A percentile compares a stretch with the other conserved stretches of the same genome.
Evolutionary conservation across 2,113 vertebrate genomes (phyloP).

Genomic region (Pao palembangensis): DNA sequence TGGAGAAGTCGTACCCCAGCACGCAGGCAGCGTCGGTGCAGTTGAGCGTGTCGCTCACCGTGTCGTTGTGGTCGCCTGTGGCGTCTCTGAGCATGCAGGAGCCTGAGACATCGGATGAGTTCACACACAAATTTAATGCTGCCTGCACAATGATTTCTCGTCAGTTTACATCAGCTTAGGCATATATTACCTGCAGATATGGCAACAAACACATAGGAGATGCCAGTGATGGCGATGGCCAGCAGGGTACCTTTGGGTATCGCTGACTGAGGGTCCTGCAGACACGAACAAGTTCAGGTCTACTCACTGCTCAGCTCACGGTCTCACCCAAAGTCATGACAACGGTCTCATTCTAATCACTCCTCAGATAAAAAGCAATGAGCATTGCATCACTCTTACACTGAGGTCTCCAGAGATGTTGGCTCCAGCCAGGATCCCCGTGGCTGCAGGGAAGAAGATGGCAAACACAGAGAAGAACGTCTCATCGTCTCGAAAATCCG

Average conservation of each 20-base stretch:
- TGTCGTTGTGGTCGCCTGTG: conserved; percentile 86
- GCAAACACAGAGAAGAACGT: conserved; percentile 96
- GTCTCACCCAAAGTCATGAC: too few relatives aligned
- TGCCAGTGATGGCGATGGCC: conserved; percentile 92
- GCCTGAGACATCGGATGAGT: conserved; percentile 64
- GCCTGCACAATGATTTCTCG: neutral
- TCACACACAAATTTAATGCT: too few relatives aligned
- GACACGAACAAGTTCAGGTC: neutral
- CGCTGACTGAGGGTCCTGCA: conserved; percentile 91
- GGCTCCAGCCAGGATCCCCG: conserved; percentile 95
- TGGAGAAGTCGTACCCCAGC: conserved; percentile 91
- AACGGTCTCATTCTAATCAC: too few relatives aligned
- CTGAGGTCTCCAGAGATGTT: conserved; percentile 97
- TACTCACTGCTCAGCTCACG: neutral
- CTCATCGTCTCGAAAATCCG: conserved; percentile 82
- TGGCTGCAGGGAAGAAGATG: conserved; percentile 97
- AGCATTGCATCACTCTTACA: conserved; percentile 70
- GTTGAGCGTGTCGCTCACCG: conserved; percentile 80
- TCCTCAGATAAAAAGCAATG: neutral
- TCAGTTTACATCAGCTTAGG: neutral
- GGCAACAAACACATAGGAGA: conserved; percentile 87
- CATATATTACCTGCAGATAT: conserved; percentile 82
- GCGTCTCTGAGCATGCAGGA: conserved; percentile 91
- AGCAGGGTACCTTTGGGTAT: conserved; percentile 96
- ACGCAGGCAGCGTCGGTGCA: conserved; percentile 91